phyloP scores from a whole-genome alignment of 53 echinoderm and acorn worm genomes.

The Holothuria leucospilota region DNA sequence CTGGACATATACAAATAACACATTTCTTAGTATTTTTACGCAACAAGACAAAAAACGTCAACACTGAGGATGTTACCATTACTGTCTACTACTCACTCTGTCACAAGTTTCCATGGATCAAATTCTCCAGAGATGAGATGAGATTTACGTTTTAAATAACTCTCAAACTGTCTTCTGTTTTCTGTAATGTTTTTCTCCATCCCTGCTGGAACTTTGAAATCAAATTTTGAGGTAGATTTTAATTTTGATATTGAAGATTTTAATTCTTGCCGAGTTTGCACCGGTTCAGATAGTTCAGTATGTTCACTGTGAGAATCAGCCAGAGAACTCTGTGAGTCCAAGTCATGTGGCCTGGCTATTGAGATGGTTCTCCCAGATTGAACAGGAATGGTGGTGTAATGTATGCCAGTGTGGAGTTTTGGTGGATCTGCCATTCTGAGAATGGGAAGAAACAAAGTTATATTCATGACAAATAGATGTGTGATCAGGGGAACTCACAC shows the following conservation, averaged over 20 bases:
- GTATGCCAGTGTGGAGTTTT: slow-evolving; percentile 43
- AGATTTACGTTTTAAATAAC: slow-evolving; percentile 84
- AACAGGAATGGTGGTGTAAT: slow-evolving; percentile 14
- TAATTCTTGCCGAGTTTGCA: no score
- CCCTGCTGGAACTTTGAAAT: slow-evolving; percentile 55
- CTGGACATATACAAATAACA: no score
- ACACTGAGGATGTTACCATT: no score
- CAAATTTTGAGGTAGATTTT: background rate
- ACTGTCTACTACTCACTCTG: slow-evolving; percentile 72
- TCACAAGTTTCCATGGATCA: slow-evolving; percentile 93
- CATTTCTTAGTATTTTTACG: no score
- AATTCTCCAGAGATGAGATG: slow-evolving; percentile 84
- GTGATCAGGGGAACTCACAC: no score
- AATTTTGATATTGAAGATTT: background rate
- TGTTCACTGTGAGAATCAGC: background rate
- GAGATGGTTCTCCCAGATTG: slow-evolving; percentile 29
- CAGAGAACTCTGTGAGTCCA: background rate
- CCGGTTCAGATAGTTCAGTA: no score
- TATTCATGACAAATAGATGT: no score
- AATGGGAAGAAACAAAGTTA: background rate
- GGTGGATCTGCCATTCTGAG: slow-evolving; percentile 33
- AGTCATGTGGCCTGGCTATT: background rate
- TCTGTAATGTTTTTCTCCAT: slow-evolving; percentile 75
- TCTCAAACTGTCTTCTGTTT: slow-evolving; percentile 67
- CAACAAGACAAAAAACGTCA: no score